These are phyloP conservation scores for Arvicanthis niloticus DNA, from an alignment of 2,113 vertebrate species.

Conservation along the genomic window DNA sequence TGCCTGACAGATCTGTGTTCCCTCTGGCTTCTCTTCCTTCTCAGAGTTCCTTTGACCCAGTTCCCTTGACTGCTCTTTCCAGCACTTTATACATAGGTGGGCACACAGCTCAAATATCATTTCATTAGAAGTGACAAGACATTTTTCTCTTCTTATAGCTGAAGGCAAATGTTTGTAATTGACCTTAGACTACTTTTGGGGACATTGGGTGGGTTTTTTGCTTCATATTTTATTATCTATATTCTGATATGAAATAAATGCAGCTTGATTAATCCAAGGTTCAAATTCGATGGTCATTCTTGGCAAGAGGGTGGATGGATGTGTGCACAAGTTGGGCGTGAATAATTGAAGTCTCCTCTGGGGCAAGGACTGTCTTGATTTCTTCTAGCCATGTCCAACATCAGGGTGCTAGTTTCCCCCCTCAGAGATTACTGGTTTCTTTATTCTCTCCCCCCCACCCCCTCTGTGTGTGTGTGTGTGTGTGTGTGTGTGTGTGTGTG, in stretches of 20 bases:
- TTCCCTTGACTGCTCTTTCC: neutral
- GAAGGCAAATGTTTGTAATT: neutral
- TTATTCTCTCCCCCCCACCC: neutral
- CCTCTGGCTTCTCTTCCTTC: neutral
- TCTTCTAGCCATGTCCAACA: neutral
- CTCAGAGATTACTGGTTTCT: neutral
- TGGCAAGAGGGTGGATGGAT: neutral
- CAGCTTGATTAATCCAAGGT: neutral
- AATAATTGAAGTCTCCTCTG: neutral
- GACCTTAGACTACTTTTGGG: conserved; percentile 38
- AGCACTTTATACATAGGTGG: neutral
- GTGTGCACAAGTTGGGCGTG: neutral
- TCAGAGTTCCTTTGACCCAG: neutral
- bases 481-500: neutral
- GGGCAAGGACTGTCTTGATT: neutral
- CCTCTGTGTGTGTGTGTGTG: neutral
- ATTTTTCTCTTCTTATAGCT: neutral
- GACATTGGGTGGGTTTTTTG: neutral
- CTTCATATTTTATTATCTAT: conserved; percentile 6
- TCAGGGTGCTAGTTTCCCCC: neutral
- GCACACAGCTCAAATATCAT: neutral
- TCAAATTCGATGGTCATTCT: neutral
- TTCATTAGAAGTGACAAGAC: neutral
- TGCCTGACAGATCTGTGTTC: neutral
- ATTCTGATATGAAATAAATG: conserved; percentile 18